Base-by-base conservation (phyloP, 2,113 vertebrate species). In the Nettapus auritus region DNA sequence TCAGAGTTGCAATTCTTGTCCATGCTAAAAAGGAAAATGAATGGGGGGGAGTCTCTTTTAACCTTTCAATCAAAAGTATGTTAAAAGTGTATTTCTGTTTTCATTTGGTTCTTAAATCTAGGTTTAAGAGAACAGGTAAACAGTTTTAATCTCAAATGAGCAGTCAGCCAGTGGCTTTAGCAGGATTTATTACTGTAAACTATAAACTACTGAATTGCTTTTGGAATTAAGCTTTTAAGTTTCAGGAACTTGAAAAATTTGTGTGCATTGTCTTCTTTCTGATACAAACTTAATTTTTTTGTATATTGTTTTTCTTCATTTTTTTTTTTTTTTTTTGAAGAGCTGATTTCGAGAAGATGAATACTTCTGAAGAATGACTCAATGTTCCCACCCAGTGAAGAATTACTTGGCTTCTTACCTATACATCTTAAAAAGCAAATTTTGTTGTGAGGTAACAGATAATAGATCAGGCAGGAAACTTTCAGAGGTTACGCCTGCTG, bases 191-290 rank as follows among this genome's bases (percentile, higher is more conserved):
- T 12, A 19, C 34, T 70, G 48, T 59, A 84, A 71, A 64, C 11
- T 59, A 8, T 13, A 33, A n/a, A 92, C 42, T 55, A 53, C 26
- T 52, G 14, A 83, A 40, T 42, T 67, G 21, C 20, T 77, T 13
- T 90, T 44, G 33, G 38, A 93, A 56, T 13, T 31, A 68, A 7
- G 3, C 52, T 80, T 62, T 42, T 29, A 19, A 6, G 64, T 55
- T 86, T 74, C 71, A 76, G 28, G 17, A 88, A 73, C 33, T 12
- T 3, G 22, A 74, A 69, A 46, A 84, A 14, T n/a, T 56, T 11
- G 7, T 68, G 6, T 0, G 1, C 8, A 23, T 4, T 17, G 3
- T 59, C 1, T 46, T 11, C 1, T 62, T 76, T 44, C 36, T 60
- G 13, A 38, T 38, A 34, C 8, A 64, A 57, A 23, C 3, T 40